Percentiles rank a stretch among this genome's conserved stretches.
phyloP scores from a whole-genome alignment of 1,140 invertebrate genomes.

The Ericerus pela region DNA sequence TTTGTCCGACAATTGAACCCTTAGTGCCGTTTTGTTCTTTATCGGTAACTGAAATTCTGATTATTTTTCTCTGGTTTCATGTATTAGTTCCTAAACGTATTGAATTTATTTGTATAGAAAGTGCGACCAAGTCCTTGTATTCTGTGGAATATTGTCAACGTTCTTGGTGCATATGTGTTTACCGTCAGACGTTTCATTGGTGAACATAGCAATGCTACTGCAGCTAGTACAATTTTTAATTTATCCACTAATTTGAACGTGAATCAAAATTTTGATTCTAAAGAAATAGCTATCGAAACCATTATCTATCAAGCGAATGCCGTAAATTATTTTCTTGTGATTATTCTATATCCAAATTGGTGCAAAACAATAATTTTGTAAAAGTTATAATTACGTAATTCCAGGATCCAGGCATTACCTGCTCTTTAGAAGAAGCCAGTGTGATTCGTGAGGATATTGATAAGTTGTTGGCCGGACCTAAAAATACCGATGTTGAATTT shows the following conservation, averaged over 20 bases:
- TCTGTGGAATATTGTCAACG: conserved; percentile 51
- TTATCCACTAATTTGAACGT: conserved; percentile 42
- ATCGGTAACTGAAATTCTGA: background rate
- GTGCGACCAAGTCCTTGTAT: conserved; percentile 42
- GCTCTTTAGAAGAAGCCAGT: background rate
- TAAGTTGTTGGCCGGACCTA: background rate
- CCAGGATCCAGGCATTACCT: background rate
- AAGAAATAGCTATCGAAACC: conserved; percentile 41
- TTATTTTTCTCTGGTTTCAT: background rate
- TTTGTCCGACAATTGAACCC: background rate
- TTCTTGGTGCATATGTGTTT: conserved; percentile 49
- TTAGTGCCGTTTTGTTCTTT: background rate
- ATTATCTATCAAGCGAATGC: conserved; percentile 37
- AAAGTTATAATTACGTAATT: background rate
- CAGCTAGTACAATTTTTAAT: conserved; percentile 37
- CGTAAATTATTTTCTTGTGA: conserved; percentile 13
- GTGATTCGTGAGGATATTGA: background rate
- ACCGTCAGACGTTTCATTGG: conserved; percentile 50
- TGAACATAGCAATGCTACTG: conserved; percentile 45
- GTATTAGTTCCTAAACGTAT: conserved; percentile 13
- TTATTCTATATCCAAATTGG: conserved; percentile 26
- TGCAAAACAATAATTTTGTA: background rate
- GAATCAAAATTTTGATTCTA: conserved; percentile 44
- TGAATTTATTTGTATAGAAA: conserved; percentile 38
- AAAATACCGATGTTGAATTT: conserved; percentile 19